phyloP scores from a whole-genome alignment of 2,113 vertebrate species.

The Baryphthengus martii region DNA sequence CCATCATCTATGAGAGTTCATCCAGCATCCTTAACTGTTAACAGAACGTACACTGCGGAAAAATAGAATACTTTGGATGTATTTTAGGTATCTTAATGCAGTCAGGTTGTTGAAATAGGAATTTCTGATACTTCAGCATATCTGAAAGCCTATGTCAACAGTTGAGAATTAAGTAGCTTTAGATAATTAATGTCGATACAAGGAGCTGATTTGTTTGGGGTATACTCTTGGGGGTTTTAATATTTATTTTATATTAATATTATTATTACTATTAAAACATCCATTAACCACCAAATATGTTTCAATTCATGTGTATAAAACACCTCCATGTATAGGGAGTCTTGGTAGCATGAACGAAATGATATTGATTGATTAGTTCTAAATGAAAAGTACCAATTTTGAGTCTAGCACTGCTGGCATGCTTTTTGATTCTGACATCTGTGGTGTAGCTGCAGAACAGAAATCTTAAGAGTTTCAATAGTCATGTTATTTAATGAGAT shows the following conservation, averaged over 20 bases:
- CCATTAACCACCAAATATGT: not conserved
- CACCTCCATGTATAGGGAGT: accelerated
- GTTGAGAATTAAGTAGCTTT: not conserved
- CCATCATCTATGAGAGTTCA: not conserved
- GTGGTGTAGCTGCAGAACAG: not conserved
- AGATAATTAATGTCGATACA: not conserved
- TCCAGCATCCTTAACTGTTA: not conserved
- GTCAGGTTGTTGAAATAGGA: not conserved
- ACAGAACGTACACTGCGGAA: not conserved
- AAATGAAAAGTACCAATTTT: not conserved
- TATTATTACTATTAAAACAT: not conserved
- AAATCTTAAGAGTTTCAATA: not conserved
- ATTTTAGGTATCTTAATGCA: not conserved
- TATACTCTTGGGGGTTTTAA: not conserved
- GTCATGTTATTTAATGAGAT: not conserved
- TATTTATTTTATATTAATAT: not conserved
- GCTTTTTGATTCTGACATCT: not conserved
- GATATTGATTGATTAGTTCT: not conserved
- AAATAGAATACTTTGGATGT: not conserved
- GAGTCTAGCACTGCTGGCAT: not conserved
- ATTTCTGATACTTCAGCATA: not conserved
- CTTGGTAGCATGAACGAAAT: not conserved
- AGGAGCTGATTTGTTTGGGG: not conserved
- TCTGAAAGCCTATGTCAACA: not conserved
- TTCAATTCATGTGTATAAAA: not conserved